Evolutionary conservation across 2,113 vertebrate genomes (phyloP).

Genomic region (Thymallus thymallus): DNA sequence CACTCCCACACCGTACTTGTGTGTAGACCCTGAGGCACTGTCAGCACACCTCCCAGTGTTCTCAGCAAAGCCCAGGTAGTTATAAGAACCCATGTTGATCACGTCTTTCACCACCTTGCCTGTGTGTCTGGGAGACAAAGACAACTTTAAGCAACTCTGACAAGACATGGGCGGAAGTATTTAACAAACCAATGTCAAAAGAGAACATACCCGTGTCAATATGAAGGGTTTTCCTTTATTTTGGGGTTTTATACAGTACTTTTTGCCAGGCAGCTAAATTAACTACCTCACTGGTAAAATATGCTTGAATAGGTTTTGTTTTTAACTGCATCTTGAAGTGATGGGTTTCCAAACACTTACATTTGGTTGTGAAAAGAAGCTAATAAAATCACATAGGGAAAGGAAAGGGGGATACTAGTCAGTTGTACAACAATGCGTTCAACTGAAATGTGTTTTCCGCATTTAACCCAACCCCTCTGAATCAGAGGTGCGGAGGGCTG

Average conservation of each 20-base stretch:
- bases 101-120: constrained; percentile 87
- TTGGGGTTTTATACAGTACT: too few species aligned
- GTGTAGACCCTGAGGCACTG: constrained; percentile 75
- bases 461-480: too few species aligned
- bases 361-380: not conserved
- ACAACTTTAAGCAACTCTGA: constrained; percentile 4
- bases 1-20: constrained; percentile 85
- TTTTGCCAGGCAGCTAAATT: too few species aligned
- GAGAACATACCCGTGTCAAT: not conserved
- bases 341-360: not conserved
- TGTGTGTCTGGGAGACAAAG: constrained; percentile 78
- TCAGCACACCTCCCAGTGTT: constrained; percentile 83
- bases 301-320: too few species aligned
- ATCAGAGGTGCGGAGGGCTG: too few species aligned
- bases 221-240: too few species aligned
- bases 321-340: too few species aligned
- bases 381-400: too few species aligned
- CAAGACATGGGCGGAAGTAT: not conserved
- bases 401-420: too few species aligned
- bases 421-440: too few species aligned
- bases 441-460: too few species aligned
- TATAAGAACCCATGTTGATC: constrained; percentile 98
- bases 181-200: not conserved
- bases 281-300: too few species aligned
- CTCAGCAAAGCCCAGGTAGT: constrained; percentile 95